Evolutionary conservation across 2,797 vertebrate genomes (phyloP).

Genomic region (Spatula versicolor): DNA sequence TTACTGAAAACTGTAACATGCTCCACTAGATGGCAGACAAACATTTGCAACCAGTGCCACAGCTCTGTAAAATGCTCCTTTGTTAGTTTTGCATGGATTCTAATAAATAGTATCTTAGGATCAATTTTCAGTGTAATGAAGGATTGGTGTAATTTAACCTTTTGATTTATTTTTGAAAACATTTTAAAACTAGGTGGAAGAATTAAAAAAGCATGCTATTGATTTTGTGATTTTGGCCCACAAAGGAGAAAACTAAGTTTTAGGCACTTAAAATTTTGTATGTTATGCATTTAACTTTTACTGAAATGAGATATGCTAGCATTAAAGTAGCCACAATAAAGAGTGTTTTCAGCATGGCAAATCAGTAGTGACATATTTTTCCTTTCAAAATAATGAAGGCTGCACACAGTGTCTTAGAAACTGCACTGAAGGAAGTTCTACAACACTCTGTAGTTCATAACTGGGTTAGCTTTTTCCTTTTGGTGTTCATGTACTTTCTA

Average conservation of each 20-base stretch:
- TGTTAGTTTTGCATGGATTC: conserved; percentile 51
- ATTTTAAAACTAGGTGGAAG: conserved; percentile 61
- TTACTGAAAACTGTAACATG: not conserved
- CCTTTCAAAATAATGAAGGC: not conserved
- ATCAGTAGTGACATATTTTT: not conserved
- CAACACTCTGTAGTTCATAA: not conserved
- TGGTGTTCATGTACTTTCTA: not conserved
- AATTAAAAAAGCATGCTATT: not conserved
- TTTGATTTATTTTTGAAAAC: conserved; percentile 40
- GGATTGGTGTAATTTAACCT: conserved; percentile 32
- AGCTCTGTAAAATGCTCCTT: not conserved
- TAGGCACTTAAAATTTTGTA: not conserved
- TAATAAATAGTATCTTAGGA: conserved; percentile 60
- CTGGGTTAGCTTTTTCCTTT: not conserved
- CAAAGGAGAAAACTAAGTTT: not conserved
- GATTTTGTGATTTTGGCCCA: not conserved
- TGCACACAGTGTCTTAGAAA: not conserved
- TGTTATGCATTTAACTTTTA: not conserved
- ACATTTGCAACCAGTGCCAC: conserved; percentile 61
- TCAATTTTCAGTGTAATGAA: conserved; percentile 58
- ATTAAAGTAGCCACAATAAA: not conserved
- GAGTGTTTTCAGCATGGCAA: not conserved
- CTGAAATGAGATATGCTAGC: not conserved
- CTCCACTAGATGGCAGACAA: conserved; percentile 85
- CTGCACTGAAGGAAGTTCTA: not conserved